phyloP scores from a whole-genome alignment of 2,113 vertebrate species.

The Coturnix japonica region DNA sequence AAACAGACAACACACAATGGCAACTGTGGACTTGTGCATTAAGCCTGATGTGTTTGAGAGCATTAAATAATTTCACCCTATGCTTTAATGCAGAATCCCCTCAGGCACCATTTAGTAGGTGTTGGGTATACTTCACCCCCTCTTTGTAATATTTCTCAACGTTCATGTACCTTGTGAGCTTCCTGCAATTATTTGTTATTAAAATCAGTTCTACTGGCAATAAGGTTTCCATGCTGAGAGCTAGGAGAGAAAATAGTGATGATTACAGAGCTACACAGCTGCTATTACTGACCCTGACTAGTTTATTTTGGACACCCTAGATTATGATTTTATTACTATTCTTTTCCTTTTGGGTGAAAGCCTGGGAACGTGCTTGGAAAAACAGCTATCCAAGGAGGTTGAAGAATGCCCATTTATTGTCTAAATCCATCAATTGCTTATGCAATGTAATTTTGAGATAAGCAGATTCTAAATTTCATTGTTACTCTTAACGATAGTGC shows the following conservation, averaged over 20 bases:
- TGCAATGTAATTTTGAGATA: slow-evolving; percentile 22
- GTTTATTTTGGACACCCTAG: slow-evolving; percentile 72
- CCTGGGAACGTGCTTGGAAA: slow-evolving; percentile 73
- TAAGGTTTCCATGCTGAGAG: slow-evolving; percentile 51
- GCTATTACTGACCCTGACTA: slow-evolving; percentile 61
- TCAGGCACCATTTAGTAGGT: background rate
- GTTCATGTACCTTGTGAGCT: slow-evolving; percentile 16
- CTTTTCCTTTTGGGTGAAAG: slow-evolving; percentile 37
- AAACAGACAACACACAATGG: background rate
- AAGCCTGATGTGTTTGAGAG: background rate
- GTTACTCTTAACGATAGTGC: slow-evolving; percentile 19
- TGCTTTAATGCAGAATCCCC: background rate
- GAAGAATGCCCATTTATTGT: slow-evolving; percentile 41
- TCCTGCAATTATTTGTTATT: slow-evolving; percentile 39
- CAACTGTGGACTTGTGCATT: background rate
- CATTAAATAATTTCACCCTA: background rate
- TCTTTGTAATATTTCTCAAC: background rate
- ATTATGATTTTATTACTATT: slow-evolving; percentile 13
- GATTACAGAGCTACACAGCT: slow-evolving; percentile 65
- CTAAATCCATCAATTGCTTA: slow-evolving; percentile 54
- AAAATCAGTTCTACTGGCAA: slow-evolving; percentile 47
- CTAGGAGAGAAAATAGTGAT: slow-evolving; percentile 64
- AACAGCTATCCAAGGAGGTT: slow-evolving; percentile 55
- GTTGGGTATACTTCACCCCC: background rate
- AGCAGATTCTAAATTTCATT: slow-evolving; percentile 38